Evolutionary conservation across 2,888 invertebrate genomes (phyloP), one percentile per base, ranked within the genome.

Genomic region (Corbicula japonica): DNA sequence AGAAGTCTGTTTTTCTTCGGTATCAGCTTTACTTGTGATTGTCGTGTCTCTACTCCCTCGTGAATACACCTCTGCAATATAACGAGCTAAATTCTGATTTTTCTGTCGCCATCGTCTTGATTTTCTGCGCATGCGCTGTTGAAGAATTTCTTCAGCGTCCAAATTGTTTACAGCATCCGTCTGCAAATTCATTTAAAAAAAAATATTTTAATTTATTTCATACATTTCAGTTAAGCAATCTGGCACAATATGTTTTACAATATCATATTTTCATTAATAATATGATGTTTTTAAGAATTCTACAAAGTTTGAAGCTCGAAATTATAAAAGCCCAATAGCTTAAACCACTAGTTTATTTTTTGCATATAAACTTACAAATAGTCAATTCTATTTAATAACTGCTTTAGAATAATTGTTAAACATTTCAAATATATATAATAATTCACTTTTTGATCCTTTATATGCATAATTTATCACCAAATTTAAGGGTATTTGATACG

Each of bases 101-200:
- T 38, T 62, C 28, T 80, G 72, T n/a, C 56, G 61, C 10, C 68
- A 61, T 32, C 72, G 71, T 21, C 50, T 75, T 28, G 72, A 63
- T 32, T 54, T 68, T 44, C 56, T 76, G 46, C 73, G 76, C 76
- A 80, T 76, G 65, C 76, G 80, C 48, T 41, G 52, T 32, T 46
- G 69, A 18, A 76, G 68, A 4, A 69, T 35, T 34, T 73, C 73
- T 21, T 80, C 80, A 5, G 76, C 76, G 41, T 76, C 80, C 1
- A 76, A 54, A 18, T 4, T 34, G 21, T 10, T 30, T 41, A 12
- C 38, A 28, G 10, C 30, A 5, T 6, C 21, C 18, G 52, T 38
- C 28, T 35, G 21, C 54, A 41, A 41, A 41, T 41, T 38, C 44
- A 34, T 32, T 32, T 21, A 56, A 32, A 56, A 56, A 56, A 26